Conservation (phyloP, 2,113 vertebrate genomes). For the Chionis minor region DNA sequence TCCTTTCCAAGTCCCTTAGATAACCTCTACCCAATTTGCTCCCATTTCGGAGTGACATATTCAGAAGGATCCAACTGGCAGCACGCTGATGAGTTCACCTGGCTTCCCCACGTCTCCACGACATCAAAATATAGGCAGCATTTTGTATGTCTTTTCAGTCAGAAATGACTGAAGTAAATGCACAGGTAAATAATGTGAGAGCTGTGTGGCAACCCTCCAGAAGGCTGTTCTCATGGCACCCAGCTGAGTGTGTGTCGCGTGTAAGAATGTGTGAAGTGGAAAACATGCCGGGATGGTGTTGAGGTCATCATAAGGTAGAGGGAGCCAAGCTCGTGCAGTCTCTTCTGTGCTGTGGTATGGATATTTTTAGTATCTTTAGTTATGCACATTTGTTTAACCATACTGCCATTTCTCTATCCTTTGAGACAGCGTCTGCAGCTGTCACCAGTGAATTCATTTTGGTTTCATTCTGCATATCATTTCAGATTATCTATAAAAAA, state of each 20-base stretch:
- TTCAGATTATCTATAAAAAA: neutral
- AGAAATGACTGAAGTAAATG: neutral
- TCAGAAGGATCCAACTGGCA: neutral
- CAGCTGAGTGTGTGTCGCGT: neutral
- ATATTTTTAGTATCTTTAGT: neutral
- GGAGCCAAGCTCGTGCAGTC: neutral
- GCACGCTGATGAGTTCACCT: neutral
- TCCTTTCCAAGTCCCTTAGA: neutral
- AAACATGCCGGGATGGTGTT: neutral
- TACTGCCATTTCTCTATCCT: neutral
- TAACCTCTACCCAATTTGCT: neutral
- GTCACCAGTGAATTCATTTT: neutral
- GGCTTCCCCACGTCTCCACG: neutral
- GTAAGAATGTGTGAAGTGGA: neutral
- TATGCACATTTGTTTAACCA: neutral
- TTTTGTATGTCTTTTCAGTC: neutral
- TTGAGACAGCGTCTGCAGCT: neutral
- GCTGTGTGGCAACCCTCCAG: neutral
- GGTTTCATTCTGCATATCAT: neutral
- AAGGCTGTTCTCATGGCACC: neutral
- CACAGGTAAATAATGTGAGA: neutral
- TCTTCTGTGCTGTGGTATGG: neutral
- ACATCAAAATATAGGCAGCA: neutral
- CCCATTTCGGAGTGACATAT: neutral
- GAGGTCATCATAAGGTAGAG: neutral